Evolutionary conservation across 2,797 vertebrate genomes (phyloP), one percentile per base, ranked within the genome.

Genomic region (Dendrocincla tyrannina): DNA sequence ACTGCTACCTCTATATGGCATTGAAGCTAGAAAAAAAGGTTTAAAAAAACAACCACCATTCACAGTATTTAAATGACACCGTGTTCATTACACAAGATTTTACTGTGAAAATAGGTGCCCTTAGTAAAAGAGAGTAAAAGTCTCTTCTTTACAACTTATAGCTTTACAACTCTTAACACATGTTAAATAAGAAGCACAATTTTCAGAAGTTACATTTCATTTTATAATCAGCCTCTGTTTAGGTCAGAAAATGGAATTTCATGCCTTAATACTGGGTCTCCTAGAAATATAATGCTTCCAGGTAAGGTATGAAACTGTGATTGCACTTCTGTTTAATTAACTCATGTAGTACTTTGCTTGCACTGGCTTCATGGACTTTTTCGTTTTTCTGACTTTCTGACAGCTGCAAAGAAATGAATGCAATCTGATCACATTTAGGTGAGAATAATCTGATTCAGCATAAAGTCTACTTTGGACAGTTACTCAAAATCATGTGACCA

Each of bases 311-410:
- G 13, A 91, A 85, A 8, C 78, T 55, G 30, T 27, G 72, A 75
- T 42, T 78, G n/a, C 17, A 66, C 76, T 89, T 82, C 37, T 73
- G 17, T 74, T 88, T 69, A 68, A 91, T 88, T 86, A 86, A 85
- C 14, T 50, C 32, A 52, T 6, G 19, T 8, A 46, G 24, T 46
- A 56, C 44, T 69, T 79, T 46, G 7, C 39, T 88, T 92, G 30
- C 72, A 19, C 39, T 62, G 35, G 47, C 39, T 73, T 91, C 42
- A 28, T 24, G n/a, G 23, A 17, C 17, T n/a, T 52, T 70, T 68
- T 70, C 56, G 13, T 7, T 92, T 90, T 86, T 63, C 73, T 80
- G 75, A 63, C 39, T 60, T 87, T 85, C 22, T 30, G 63, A 69
- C 15, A 73, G 35, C 15, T 76, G 52, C 12, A 52, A 81, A 77